Base-by-base conservation (phyloP, 2,888 invertebrate species). In the Mimachlamys varia region DNA sequence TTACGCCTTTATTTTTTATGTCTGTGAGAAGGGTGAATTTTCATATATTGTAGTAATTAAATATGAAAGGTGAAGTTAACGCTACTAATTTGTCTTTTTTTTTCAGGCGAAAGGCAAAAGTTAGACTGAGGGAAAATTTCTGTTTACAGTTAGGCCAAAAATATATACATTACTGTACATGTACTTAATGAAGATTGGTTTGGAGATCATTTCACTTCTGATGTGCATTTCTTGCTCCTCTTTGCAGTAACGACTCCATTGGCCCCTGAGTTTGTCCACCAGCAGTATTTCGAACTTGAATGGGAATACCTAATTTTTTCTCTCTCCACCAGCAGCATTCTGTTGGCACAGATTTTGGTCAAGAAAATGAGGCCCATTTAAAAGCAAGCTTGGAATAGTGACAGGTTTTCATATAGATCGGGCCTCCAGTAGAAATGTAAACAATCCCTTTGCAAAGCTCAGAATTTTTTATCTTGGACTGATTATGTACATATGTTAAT, bases 401-500 rank as follows among this genome's bases (percentile, higher is more conserved):
- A 76, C 76, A 76, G 7, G 27, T 27, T 27, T 76, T 76, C 33
- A 76, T 44, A 44, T 22, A 33, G 27, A 76, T 76, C 27, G 33
- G 27, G 76, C 22, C 76, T 76, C 76, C 33, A 76, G 27, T 76
- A 76, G 76, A 33, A 76, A 12, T 33, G 76, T 58, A 76, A 76
- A 76, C 33, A 76, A 76, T 76, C 76, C 76, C 12, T 76, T 76
- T 27, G 76, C 76, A 76, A 76, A 76, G 76, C 76, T 76, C 76
- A 76, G 76, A 76, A 33, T n/a, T 76, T 76, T 76, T 76, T 33
- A 76, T 76, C 76, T 76, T 15, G 27, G 76, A 76, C 76, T 76
- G 76, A 76, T 76, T 33, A 76, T 76, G 76, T 76, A 76, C 33
- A 76, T 76, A 76, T 76, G 76, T 76, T 76, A 27, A 76, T 76